These are phyloP conservation scores for Hestina assimilis DNA, from an alignment of 1,140 invertebrate genomes.

Conservation along the genomic window DNA sequence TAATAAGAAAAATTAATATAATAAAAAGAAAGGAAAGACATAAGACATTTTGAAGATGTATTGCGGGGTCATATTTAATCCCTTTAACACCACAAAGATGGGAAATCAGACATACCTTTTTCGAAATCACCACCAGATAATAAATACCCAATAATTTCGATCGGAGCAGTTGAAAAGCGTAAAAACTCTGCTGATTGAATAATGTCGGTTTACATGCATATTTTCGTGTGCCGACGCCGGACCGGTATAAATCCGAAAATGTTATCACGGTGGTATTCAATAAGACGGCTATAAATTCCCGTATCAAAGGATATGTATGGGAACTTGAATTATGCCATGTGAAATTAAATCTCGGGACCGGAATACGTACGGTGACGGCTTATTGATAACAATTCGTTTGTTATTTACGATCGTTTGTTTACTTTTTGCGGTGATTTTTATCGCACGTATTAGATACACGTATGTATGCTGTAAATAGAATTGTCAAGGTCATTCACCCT, in stretches of 20 bases:
- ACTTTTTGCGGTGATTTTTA: not conserved
- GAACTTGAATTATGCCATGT: slow-evolving; percentile 11
- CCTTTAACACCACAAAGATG: too few relatives aligned
- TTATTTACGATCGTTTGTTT: slow-evolving; percentile 1
- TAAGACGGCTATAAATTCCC: slow-evolving; percentile 56
- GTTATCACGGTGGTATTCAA: slow-evolving; percentile 49
- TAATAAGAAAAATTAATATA: too few relatives aligned
- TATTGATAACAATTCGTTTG: slow-evolving; percentile 4
- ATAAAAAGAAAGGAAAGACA: too few relatives aligned
- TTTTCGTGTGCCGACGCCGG: slow-evolving; percentile 22
- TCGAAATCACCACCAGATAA: not conserved
- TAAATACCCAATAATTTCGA: slow-evolving; percentile 26
- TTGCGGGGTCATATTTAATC: too few relatives aligned
- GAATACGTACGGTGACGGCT: slow-evolving; percentile 18
- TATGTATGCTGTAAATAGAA: too few relatives aligned
- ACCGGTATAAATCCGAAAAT: slow-evolving; percentile 40
- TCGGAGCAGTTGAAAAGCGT: slow-evolving; percentile 18
- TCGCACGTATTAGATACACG: too few relatives aligned
- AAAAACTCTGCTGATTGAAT: slow-evolving; percentile 29
- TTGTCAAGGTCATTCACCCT: too few relatives aligned
- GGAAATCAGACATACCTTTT: not conserved
- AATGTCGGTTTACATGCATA: slow-evolving; percentile 26
- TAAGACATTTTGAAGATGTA: too few relatives aligned
- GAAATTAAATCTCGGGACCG: slow-evolving; percentile 25
- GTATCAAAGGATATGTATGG: slow-evolving; percentile 44